These are phyloP conservation scores for Lasioglossum figueresi DNA, from an alignment of 2,888 invertebrate species.

Conservation along the genomic window DNA sequence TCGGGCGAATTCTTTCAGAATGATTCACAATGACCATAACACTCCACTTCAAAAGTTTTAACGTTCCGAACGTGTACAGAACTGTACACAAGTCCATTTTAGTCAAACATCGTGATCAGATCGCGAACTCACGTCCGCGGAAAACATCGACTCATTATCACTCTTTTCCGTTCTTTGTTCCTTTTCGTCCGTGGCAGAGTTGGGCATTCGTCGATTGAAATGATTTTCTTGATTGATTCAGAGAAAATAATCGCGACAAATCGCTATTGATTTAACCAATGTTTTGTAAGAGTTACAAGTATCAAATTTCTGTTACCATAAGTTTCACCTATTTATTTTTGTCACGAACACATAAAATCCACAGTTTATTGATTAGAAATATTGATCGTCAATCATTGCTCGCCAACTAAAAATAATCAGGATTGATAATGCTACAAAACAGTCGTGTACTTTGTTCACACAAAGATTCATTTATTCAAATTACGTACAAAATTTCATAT, in stretches of 20 bases:
- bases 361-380: neutral
- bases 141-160: neutral
- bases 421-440: neutral
- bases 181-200: neutral
- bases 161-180: neutral
- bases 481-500: neutral
- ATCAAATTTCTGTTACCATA: neutral
- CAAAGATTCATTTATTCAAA: neutral
- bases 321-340: too few species aligned
- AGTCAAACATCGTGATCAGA: conserved; percentile 28
- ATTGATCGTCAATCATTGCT: neutral
- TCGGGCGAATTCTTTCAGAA: conserved; percentile 29
- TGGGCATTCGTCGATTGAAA: neutral
- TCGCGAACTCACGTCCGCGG: conserved; percentile 29
- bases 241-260: neutral
- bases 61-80: conserved; percentile 35
- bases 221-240: neutral
- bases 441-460: neutral
- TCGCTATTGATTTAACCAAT: neutral
- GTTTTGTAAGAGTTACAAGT: neutral
- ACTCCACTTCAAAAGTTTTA: conserved; percentile 31
- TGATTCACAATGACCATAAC: conserved; percentile 20
- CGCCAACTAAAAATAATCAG: neutral
- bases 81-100: conserved; percentile 26
- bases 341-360: neutral